Evolutionary conservation across 2,113 vertebrate genomes (phyloP).

Genomic region (Melanerpes aurifrons): DNA sequence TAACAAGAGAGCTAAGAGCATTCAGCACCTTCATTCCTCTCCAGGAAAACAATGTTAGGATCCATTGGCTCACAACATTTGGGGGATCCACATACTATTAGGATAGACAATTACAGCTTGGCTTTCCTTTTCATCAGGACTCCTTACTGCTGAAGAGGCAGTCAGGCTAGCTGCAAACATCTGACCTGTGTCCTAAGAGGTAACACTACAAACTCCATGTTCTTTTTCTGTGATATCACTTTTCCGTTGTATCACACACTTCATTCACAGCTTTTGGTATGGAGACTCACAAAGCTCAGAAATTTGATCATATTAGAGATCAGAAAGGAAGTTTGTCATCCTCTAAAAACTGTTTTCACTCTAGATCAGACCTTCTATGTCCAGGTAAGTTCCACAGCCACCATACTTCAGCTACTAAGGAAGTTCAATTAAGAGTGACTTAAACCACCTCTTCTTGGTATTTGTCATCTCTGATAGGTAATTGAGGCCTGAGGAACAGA

Average conservation of each 20-base stretch:
- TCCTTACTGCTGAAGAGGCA: background rate
- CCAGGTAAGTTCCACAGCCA: background rate
- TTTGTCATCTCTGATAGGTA: background rate
- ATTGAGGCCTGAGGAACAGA: background rate
- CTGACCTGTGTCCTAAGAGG: background rate
- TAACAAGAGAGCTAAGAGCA: background rate
- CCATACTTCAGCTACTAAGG: background rate
- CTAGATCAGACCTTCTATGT: fast-evolving
- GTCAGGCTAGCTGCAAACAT: background rate
- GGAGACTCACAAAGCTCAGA: background rate
- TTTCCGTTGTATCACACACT: background rate
- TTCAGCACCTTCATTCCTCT: background rate
- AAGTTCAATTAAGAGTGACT: background rate
- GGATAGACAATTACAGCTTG: background rate
- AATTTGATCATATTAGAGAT: background rate
- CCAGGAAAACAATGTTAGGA: background rate
- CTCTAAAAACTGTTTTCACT: background rate
- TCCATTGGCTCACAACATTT: background rate
- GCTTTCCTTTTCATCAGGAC: background rate
- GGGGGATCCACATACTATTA: background rate
- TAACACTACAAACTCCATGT: background rate
- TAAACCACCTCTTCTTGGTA: background rate
- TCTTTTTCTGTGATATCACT: background rate
- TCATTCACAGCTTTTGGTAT: background rate
- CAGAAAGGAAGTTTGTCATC: background rate